Base-by-base conservation (phyloP, 2,797 vertebrate species). In the Hydrolagus colliei region DNA sequence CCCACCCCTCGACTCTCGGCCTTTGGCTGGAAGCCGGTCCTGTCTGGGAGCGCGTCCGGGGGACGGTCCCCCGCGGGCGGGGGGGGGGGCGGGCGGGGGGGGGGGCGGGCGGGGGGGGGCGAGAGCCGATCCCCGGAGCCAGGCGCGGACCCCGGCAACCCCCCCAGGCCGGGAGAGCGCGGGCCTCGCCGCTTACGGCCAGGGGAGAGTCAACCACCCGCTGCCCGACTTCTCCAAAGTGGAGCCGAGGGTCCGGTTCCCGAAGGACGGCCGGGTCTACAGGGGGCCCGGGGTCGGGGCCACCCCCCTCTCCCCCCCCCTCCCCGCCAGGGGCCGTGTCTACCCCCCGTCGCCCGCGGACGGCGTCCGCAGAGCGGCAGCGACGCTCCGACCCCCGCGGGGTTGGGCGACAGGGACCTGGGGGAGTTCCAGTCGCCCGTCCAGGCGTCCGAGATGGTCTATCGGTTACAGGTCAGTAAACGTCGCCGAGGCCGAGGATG, bases 211-310 rank as follows among this genome's bases (percentile, higher is more conserved):
- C 86, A 95, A 92, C 89, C 93, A 95, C 89, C 93, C 92, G 0
- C 92, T 93, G 11, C 96, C 96, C 0, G 96, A 99, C 90, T 95
- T 98, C 87, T 97, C 97, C 86, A 96, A 96, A 89, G 96, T 99
- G 88, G 92, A 94, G 86, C 93, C 97, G 0, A 90, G 90, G 72
- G 95, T 99, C 72, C 91, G 78, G 77, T 95, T 98, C 86, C 96
- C 96, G 18, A 96, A 92, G 88, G 88, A 90, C 11, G 87, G 89
- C 61, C 90, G 91, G 75, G 92, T 88, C 74, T 98, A 98, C 90
- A 94, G 82, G 0, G 97, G 96, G 0, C 97, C 97, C 0, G 95
- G 92, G 88, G 93, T 96, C 88, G 90, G 88, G n/a, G 84, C 1
- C n/a, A n/a, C n/a, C n/a, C n/a, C n/a, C n/a, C n/a, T n/a, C n/a